These are phyloP conservation scores for Drosophila kambysellisi DNA, from an alignment of 2,888 invertebrate species.

Conservation along the genomic window DNA sequence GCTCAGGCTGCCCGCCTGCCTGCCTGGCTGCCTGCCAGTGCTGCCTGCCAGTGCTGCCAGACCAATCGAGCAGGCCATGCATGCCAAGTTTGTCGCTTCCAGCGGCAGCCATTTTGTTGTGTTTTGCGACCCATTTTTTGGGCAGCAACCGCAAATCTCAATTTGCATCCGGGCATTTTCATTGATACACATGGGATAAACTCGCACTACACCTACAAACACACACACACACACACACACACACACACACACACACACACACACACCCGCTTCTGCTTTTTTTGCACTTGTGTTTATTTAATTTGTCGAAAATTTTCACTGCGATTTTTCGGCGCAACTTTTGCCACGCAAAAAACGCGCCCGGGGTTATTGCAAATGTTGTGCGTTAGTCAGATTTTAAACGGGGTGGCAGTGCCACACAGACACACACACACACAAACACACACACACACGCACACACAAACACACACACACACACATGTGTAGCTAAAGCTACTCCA, in stretches of 20 bases:
- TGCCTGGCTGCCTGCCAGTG: not conserved
- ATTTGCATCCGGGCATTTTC: conserved; percentile 57
- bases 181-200: conserved; percentile 55
- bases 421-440: conserved; percentile 14
- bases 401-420: conserved; percentile 44
- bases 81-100: conserved; percentile 66
- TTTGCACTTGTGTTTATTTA: conserved; percentile 75
- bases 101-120: conserved; percentile 70
- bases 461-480: not conserved
- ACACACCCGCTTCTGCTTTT: conserved; percentile 6
- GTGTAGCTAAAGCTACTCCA: conserved; percentile 11
- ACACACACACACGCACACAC: not conserved
- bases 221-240: no score
- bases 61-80: conserved; percentile 48
- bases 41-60: conserved; percentile 21
- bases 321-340: conserved; percentile 62
- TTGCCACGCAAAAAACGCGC: conserved; percentile 63
- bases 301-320: conserved; percentile 74
- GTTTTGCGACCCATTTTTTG: conserved; percentile 57
- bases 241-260: not conserved
- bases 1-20: conserved; percentile 5
- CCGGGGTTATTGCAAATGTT: conserved; percentile 74
- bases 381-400: conserved; percentile 79
- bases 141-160: conserved; percentile 12
- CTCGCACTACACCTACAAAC: conserved; percentile 2